Conservation (phyloP, 2,113 vertebrate genomes). For the Atherinomorus stipes region DNA sequence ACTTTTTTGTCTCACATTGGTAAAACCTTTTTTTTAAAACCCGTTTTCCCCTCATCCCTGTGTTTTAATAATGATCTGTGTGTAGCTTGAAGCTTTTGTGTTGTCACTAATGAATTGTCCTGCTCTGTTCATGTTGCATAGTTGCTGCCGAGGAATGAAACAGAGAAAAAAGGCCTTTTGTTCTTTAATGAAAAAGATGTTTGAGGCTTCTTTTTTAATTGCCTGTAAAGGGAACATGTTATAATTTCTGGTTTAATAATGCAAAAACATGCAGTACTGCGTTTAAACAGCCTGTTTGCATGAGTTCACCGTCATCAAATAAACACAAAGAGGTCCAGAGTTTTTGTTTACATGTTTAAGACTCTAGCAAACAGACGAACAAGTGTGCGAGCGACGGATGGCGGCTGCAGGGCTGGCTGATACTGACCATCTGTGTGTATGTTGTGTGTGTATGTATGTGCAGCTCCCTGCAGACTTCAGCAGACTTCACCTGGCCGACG, state of each 20-base stretch:
- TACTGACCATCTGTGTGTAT: constrained; percentile 76
- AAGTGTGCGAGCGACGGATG: constrained; percentile 30
- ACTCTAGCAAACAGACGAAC: background rate
- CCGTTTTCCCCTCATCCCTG: background rate
- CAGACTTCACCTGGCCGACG: constrained; percentile 98
- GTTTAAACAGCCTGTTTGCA: background rate
- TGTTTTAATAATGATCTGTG: constrained; percentile 17
- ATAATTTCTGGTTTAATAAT: background rate
- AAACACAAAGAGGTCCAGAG: background rate
- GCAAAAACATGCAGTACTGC: background rate
- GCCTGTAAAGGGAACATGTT: background rate
- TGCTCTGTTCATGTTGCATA: constrained; percentile 13
- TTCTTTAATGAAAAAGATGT: background rate
- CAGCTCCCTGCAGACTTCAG: constrained; percentile 98
- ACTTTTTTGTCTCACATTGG: too few species aligned
- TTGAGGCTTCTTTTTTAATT: constrained; percentile 9
- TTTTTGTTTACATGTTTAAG: constrained; percentile 1
- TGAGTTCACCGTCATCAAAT: background rate
- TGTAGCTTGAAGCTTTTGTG: constrained; percentile 22
- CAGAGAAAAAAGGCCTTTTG: constrained; percentile 10
- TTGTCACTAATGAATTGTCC: constrained; percentile 29
- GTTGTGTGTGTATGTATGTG: constrained; percentile 69
- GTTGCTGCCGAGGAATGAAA: constrained; percentile 9
- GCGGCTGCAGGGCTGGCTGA: constrained; percentile 38
- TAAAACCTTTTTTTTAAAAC: constrained; percentile 17